Evolutionary conservation across 2,888 invertebrate species (phyloP).

Genomic region (Lasiommata megera): DNA sequence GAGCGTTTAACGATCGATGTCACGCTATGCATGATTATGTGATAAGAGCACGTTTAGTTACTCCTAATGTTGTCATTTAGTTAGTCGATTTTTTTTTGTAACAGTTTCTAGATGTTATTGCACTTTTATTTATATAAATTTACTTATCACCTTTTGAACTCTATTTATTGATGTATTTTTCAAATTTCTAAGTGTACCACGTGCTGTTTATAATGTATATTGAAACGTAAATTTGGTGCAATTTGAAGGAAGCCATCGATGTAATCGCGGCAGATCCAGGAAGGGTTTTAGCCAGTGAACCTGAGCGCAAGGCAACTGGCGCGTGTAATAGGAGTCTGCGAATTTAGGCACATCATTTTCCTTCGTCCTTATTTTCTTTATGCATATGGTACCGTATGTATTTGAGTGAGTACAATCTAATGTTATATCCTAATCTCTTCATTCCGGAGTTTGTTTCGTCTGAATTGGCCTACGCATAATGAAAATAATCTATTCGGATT

Average conservation of each 20-base stretch:
- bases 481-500: constrained; percentile 2
- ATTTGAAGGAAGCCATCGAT: constrained; percentile 49
- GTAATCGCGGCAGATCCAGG: constrained; percentile 56
- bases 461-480: constrained; percentile 1
- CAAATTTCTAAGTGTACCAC: constrained; percentile 15
- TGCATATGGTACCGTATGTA: constrained; percentile 43
- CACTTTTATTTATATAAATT: constrained; percentile 49
- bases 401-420: constrained; percentile 35
- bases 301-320: constrained; percentile 63
- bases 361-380: constrained; percentile 43
- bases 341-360: constrained; percentile 45
- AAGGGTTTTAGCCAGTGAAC: constrained; percentile 61
- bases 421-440: constrained; percentile 31
- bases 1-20: constrained; percentile 68
- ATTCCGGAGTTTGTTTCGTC: constrained; percentile 20
- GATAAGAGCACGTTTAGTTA: constrained; percentile 71
- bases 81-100: constrained; percentile 56
- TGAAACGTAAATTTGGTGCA: constrained; percentile 43
- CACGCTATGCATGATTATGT: constrained; percentile 80
- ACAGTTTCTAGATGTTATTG: constrained; percentile 62
- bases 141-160: constrained; percentile 39
- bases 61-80: constrained; percentile 52
- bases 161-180: constrained; percentile 19
- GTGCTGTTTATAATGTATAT: constrained; percentile 25
- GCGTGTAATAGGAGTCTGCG: constrained; percentile 72